These are phyloP conservation scores for Chaetura pelagica DNA, from an alignment of 2,113 vertebrate genomes.

Conservation along the genomic window DNA sequence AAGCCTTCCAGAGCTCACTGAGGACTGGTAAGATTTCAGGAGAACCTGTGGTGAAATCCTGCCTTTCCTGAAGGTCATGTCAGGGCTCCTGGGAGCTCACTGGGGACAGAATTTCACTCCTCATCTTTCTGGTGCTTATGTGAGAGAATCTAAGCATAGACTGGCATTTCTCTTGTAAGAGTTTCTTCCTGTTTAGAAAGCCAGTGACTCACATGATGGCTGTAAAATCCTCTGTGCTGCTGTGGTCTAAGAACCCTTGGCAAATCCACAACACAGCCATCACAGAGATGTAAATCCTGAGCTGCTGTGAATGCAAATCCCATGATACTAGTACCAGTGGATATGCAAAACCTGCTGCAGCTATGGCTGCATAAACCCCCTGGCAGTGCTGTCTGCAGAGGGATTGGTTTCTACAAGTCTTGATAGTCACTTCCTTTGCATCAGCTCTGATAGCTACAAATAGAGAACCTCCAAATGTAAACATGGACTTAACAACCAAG, in stretches of 20 bases:
- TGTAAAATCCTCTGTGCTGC: background rate
- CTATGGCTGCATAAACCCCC: background rate
- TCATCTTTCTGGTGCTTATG: background rate
- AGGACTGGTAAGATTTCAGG: background rate
- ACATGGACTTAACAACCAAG: slow-evolving; percentile 14
- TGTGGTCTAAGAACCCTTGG: slow-evolving; percentile 33
- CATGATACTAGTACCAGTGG: background rate
- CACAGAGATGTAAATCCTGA: slow-evolving; percentile 62
- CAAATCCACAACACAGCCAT: slow-evolving; percentile 39
- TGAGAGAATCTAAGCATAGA: background rate
- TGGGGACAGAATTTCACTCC: background rate
- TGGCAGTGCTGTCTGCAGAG: slow-evolving; percentile 7
- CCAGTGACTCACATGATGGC: background rate
- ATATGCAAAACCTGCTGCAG: slow-evolving; percentile 45
- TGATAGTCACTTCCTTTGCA: slow-evolving; percentile 27
- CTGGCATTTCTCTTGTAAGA: background rate
- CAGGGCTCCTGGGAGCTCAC: background rate
- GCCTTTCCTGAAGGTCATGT: background rate
- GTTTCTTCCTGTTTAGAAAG: background rate
- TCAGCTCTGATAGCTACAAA: slow-evolving; percentile 21
- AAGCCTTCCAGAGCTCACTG: background rate
- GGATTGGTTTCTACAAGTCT: background rate
- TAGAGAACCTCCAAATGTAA: slow-evolving; percentile 9
- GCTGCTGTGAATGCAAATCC: slow-evolving; percentile 55
- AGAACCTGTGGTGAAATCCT: background rate